Percentiles rank a stretch among this genome's conserved stretches.
Evolutionary conservation across 2,113 vertebrate genomes (phyloP).

Genomic region (Trachemys scripta): DNA sequence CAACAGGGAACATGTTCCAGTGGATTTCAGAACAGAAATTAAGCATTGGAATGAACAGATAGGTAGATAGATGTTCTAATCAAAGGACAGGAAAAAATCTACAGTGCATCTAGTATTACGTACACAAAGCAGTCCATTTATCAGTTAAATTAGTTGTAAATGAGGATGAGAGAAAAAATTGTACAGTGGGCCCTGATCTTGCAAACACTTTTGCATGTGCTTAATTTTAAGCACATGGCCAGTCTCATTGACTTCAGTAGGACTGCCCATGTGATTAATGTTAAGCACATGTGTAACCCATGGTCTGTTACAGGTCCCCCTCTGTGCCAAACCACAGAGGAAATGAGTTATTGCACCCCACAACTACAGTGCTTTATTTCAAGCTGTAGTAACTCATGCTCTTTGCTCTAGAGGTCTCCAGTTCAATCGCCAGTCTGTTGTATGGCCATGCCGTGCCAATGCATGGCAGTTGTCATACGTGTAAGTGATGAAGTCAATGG

Average conservation of each 20-base stretch:
- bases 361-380: background rate
- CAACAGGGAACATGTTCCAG: background rate
- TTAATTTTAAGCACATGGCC: background rate
- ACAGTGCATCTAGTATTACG: background rate
- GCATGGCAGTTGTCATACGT: background rate
- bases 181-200: background rate
- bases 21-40: background rate
- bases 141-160: background rate
- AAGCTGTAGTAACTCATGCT: background rate
- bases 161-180: background rate
- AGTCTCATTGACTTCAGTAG: background rate
- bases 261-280: background rate
- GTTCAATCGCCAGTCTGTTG: background rate
- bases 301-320: background rate
- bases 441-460: background rate
- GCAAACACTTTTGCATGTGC: background rate
- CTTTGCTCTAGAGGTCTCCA: background rate
- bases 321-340: background rate
- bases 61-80: slow-evolving; percentile 3
- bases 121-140: background rate
- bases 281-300: background rate
- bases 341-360: background rate
- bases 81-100: background rate
- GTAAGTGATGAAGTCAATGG: background rate
- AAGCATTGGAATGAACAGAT: background rate